Evolutionary conservation across 1,140 invertebrate species (phyloP).

Genomic region (Drosophila teissieri): DNA sequence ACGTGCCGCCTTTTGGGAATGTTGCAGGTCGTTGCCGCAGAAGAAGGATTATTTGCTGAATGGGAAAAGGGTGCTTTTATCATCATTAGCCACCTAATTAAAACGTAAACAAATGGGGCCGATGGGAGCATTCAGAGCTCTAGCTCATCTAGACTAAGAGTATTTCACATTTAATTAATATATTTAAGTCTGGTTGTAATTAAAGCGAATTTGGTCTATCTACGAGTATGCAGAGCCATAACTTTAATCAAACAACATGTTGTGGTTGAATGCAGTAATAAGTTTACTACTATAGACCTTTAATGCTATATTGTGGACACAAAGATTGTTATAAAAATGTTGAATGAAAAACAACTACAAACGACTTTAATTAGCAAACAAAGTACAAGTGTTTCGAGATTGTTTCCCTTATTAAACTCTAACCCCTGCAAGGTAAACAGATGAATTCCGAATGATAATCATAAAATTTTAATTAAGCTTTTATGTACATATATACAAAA

Average conservation of each 20-base stretch:
- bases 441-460: conserved; percentile 59
- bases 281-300: no score
- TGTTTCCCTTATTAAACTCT: conserved; percentile 22
- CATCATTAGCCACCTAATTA: conserved; percentile 49
- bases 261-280: no score
- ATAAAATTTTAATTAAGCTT: conserved; percentile 72
- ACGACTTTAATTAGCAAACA: conserved; percentile 29
- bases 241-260: neutral
- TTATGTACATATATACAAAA: conserved; percentile 35
- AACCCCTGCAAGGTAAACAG: conserved; percentile 36
- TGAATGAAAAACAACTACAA: neutral
- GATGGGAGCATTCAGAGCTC: conserved; percentile 5
- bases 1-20: conserved; percentile 31
- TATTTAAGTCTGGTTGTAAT: conserved; percentile 1
- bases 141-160: neutral
- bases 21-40: conserved; percentile 4
- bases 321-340: no score
- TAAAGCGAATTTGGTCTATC: neutral
- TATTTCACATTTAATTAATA: neutral
- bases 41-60: conserved; percentile 36
- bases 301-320: no score
- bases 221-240: neutral
- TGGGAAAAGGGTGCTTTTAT: conserved; percentile 23
- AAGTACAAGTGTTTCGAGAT: conserved; percentile 9
- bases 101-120: conserved; percentile 19